Evolutionary conservation across 2,797 vertebrate genomes (phyloP), one percentile per base, ranked within the genome.

Genomic region (Fundulus diaphanus): DNA sequence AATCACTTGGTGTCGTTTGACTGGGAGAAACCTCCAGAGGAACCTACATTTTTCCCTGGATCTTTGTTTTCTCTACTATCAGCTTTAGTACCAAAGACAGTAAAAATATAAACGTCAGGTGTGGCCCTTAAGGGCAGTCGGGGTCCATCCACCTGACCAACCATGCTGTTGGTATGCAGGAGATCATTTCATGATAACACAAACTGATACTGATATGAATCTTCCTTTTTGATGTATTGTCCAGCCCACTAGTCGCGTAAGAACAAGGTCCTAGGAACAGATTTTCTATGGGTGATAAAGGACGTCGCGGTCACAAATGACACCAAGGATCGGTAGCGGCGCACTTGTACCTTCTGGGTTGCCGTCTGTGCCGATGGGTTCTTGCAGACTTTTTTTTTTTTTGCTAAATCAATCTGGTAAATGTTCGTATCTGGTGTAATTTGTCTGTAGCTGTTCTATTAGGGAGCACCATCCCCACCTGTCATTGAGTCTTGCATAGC

Each of bases 401-500:
- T 44, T 42, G 20, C 1, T 2, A 29, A 22, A 56, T 56, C 69
- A 72, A 11, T 31, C 70, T 71, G n/a, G 9, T 15, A 16, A 70
- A 51, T 29, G 54, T 73, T 77, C 69, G 22, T 35, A 54, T 63
- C 31, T 76, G 67, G 75, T 68, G 12, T 15, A 66, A 27, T 44
- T 66, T 44, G 63, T 66, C 63, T 42, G 61, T 65, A 72, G 70
- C 42, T 52, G 40, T 70, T 79, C 48, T n/a, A 18, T 49, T 7
- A 46, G 72, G 74, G 8, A 82, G 68, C 67, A 61, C 37, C 54
- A 52, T 73, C 65, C 0, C 1, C 77, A 74, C 61, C 61, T 83
- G 79, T 63, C 74, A 73, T 74, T 79, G 54, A 37, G 49, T 63
- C 72, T 37, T 37, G 16, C 24, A 31, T 59, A 82, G 20, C 44